A percentile compares a stretch with the other conserved stretches of the same genome.
These are phyloP conservation scores for Tigriopus japonicus DNA, from an alignment of 1,140 invertebrate species.

Conservation along the genomic window DNA sequence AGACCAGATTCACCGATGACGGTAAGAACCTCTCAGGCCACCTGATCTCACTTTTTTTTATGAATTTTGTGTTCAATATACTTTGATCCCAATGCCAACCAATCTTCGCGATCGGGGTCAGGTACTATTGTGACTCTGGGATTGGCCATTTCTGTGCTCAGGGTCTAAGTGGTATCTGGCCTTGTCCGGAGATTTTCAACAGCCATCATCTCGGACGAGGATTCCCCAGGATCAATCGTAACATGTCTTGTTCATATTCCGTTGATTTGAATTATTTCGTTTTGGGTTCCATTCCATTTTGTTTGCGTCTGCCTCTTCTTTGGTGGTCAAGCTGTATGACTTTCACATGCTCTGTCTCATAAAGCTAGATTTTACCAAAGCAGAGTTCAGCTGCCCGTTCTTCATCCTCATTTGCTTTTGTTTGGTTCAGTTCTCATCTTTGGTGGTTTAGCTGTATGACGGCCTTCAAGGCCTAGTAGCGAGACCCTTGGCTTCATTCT, in stretches of 20 bases:
- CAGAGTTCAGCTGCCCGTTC: slow-evolving; percentile 23
- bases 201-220: too few species aligned
- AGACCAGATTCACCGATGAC: slow-evolving; percentile 32
- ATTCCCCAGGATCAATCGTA: not conserved
- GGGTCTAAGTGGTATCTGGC: slow-evolving; percentile 11
- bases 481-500: too few species aligned
- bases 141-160: not conserved
- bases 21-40: not conserved
- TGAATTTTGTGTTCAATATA: not conserved
- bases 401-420: slow-evolving; percentile 1
- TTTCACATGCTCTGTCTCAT: slow-evolving; percentile 28
- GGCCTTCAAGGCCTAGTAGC: not conserved
- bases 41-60: not conserved
- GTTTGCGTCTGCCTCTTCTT: slow-evolving; percentile 43
- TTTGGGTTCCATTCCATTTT: slow-evolving; percentile 16
- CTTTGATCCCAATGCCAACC: not conserved
- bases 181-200: not conserved
- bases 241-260: not conserved
- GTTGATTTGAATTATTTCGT: not conserved
- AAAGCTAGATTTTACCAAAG: slow-evolving; percentile 39
- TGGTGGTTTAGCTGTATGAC: slow-evolving; percentile 19
- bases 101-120: slow-evolving; percentile 16
- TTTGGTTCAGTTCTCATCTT: slow-evolving; percentile 9
- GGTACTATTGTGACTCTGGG: slow-evolving; percentile 26
- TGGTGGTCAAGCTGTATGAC: slow-evolving; percentile 93